These are phyloP conservation scores for Tricholauxania praeusta DNA, from an alignment of 2,888 invertebrate species.

Conservation along the genomic window DNA sequence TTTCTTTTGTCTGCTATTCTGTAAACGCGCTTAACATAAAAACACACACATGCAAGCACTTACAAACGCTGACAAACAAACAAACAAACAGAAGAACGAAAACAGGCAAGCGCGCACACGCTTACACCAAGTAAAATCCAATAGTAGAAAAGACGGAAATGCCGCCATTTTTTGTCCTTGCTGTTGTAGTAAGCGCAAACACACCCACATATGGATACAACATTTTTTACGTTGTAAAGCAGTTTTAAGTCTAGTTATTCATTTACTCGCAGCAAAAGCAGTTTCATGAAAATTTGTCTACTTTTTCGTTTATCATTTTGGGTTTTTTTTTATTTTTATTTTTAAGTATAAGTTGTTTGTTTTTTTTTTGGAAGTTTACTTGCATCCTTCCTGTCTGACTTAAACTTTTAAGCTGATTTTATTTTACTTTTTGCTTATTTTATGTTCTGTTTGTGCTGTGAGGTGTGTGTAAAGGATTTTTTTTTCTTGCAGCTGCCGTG, in stretches of 20 bases:
- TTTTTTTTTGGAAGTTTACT: too few relatives aligned
- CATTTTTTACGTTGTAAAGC: neutral
- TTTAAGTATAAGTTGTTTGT: neutral
- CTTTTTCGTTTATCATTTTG: neutral
- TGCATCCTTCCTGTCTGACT: too few relatives aligned
- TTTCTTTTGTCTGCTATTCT: slow-evolving; percentile 1
- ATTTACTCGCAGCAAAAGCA: slow-evolving; percentile 7
- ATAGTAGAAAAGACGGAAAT: neutral
- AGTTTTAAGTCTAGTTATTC: slow-evolving; percentile 9
- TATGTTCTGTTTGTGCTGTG: neutral
- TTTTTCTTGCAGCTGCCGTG: neutral
- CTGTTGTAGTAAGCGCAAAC: neutral
- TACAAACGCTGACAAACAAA: neutral
- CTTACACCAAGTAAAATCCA: neutral
- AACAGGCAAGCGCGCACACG: neutral
- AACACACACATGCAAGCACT: neutral
- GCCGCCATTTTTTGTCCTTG: slow-evolving; percentile 10
- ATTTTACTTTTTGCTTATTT: neutral
- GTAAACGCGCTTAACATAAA: neutral
- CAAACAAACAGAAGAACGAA: neutral
- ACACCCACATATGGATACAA: neutral
- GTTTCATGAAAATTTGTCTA: neutral
- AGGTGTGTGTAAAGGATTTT: neutral
- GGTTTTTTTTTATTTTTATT: neutral
- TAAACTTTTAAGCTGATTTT: too few relatives aligned